phyloP scores from a whole-genome alignment of 2,113 vertebrate species.

The Microtus pennsylvanicus region DNA sequence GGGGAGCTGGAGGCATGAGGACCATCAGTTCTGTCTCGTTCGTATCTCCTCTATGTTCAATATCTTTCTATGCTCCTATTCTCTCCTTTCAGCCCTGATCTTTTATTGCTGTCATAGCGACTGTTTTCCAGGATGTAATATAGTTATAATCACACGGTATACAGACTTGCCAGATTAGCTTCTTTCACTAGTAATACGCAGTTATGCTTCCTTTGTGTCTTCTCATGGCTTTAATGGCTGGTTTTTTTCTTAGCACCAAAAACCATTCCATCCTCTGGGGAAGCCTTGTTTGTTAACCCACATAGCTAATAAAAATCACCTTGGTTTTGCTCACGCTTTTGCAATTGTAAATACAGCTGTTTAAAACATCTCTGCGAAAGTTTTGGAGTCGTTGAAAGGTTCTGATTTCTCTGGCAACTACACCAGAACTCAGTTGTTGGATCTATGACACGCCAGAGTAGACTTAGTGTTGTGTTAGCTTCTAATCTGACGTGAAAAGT shows the following conservation, averaged over 20 bases:
- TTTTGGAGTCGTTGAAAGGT: background rate
- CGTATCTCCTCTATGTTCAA: background rate
- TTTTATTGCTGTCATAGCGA: background rate
- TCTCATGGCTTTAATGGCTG: background rate
- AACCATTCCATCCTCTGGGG: background rate
- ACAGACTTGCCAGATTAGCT: background rate
- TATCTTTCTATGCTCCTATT: background rate
- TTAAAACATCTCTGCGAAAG: background rate
- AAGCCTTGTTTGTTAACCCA: background rate
- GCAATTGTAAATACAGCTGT: background rate
- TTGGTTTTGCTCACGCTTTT: background rate
- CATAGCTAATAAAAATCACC: background rate
- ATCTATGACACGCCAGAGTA: background rate
- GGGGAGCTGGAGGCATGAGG: background rate
- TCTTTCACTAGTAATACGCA: background rate
- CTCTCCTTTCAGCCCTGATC: background rate
- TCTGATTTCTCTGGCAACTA: background rate
- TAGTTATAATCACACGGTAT: background rate
- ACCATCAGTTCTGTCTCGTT: background rate
- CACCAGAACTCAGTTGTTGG: background rate
- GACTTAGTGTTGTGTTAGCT: background rate
- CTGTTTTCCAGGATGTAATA: background rate
- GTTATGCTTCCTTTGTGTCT: background rate
- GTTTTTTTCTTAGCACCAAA: background rate
- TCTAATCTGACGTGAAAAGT: background rate